Percentiles rank a stretch among this genome's conserved stretches.
Evolutionary conservation across 2,113 vertebrate genomes (phyloP).

Genomic region (Pelecanus crispus): DNA sequence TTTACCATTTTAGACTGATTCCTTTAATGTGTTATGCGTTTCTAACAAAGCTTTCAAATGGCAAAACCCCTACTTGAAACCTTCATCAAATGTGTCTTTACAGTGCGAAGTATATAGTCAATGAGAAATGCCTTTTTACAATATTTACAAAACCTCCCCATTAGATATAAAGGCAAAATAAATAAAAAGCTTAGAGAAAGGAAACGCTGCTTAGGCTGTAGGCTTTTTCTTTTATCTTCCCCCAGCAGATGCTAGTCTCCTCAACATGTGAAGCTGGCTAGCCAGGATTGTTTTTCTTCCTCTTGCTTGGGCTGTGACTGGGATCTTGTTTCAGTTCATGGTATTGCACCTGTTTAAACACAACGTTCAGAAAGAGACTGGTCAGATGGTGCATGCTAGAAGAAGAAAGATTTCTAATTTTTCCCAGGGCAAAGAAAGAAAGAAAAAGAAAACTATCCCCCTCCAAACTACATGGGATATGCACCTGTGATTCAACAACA

Average conservation of each 20-base stretch:
- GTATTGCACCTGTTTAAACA: constrained; percentile 99
- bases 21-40: background rate
- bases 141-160: constrained; percentile 73
- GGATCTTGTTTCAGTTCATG: constrained; percentile 94
- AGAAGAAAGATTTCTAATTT: constrained; percentile 21
- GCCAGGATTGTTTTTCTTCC: constrained; percentile 94
- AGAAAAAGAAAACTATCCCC: background rate
- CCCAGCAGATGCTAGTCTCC: constrained; percentile 69
- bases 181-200: constrained; percentile 71
- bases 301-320: constrained; percentile 93
- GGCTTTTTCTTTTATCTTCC: constrained; percentile 71
- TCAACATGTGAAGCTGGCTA: constrained; percentile 74
- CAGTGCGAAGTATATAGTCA: constrained; percentile 56
- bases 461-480: constrained; percentile 56
- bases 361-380: constrained; percentile 67
- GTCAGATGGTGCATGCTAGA: constrained; percentile 69
- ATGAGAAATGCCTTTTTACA: constrained; percentile 71
- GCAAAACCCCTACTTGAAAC: constrained; percentile 26
- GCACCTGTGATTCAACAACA: constrained; percentile 69
- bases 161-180: constrained; percentile 71
- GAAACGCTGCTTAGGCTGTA: constrained; percentile 58
- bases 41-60: constrained; percentile 30
- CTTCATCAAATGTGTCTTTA: constrained; percentile 63
- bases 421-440: background rate
- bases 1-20: background rate